Base-by-base conservation (phyloP, 2,888 invertebrate genomes). In the Rhodophaea formosa region DNA sequence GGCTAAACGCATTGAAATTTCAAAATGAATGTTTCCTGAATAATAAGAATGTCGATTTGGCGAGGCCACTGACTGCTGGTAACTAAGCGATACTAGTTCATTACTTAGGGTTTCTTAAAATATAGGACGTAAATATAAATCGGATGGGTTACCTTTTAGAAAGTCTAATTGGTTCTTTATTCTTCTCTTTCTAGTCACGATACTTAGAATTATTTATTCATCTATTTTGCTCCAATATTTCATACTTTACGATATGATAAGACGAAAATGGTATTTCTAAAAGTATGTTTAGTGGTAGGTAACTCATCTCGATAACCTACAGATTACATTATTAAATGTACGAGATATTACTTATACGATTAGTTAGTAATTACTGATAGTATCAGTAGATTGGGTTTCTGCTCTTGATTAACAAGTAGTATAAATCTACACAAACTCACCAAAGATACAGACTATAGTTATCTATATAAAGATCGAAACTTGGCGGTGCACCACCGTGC, bases 11-110 rank as follows among this genome's bases (percentile, higher is more conserved):
- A 23, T 23, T 23, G 58, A 62, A 56, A 39, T 65, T 59, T 63
- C 52, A 57, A 57, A 56, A 63, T n/a, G 57, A 59, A 61, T 59
- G 57, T 60, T 56, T 45, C 63, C 47, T 51, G 32, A 46, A 46
- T 46, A 29, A 46, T 46, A 23, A 46, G 8, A 12, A 45, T 45
- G 15, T 29, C n/a, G 12, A 23, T 46, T 67, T 61, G 70, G 70
- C 62, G 63, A 60, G 58, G 72, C 70, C 69, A 66, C 70, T 65
- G 80, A 80, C 77, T 79, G 79, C 72, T 75, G 70, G 60, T 70
- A 65, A 73, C 71, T 32, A 49, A 35, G 66, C 69, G 71, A 77
- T 74, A 75, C 72, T 75, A 76, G 76, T 76, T 77, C 74, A 75
- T 70, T 77, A 77, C 69, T 68, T 66, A 64, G 16, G 8, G 62